Evolutionary conservation across 2,797 vertebrate species (phyloP).

Genomic region (Margarornis squamiger): DNA sequence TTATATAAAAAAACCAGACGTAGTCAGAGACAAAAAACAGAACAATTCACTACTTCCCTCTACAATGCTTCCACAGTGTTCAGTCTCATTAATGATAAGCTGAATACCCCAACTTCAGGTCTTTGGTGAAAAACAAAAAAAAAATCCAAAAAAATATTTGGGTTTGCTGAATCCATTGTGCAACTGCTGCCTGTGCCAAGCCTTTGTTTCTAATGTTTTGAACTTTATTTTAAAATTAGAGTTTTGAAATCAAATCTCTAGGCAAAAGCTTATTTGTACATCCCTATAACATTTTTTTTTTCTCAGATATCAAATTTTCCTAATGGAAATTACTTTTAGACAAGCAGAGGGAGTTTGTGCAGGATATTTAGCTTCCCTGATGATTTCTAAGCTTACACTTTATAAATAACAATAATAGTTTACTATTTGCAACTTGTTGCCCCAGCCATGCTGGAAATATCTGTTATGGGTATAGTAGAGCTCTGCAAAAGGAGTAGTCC

Average conservation of each 20-base stretch:
- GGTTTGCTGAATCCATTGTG: background rate
- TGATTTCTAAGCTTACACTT: background rate
- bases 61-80: background rate
- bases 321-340: background rate
- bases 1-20: accelerated
- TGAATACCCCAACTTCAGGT: background rate
- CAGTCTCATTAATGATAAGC: background rate
- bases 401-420: background rate
- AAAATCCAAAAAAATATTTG: background rate
- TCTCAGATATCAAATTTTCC: background rate
- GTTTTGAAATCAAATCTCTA: background rate
- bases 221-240: background rate
- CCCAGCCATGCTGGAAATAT: background rate
- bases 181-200: background rate
- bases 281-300: background rate
- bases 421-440: background rate
- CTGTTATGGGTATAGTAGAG: background rate
- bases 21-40: background rate
- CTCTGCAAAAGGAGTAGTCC: background rate
- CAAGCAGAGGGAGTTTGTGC: background rate
- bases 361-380: background rate
- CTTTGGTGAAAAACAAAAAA: background rate
- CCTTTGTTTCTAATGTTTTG: background rate
- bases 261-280: background rate
- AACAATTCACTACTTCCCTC: background rate